Base-by-base conservation (phyloP, 2,888 invertebrate species). In the Neoscelio sp. region DNA sequence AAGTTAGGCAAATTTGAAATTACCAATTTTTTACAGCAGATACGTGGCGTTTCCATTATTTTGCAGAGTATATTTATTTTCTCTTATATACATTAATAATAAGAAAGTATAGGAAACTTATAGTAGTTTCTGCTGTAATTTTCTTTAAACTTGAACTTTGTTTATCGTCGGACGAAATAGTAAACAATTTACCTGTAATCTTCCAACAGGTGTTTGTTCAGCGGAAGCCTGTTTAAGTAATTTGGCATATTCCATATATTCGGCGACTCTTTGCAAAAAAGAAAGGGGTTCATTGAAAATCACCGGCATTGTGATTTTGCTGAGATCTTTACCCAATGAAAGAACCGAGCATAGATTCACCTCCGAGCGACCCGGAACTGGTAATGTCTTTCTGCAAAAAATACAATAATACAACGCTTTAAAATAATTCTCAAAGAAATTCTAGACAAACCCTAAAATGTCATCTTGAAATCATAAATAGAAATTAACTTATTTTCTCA, bases 261-360 rank as follows among this genome's bases (percentile, higher is more conserved):
- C 98, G 35, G 97, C 94, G 92, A 98, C 95, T 74, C 98, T 93
- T 92, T 99, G 98, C 35, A 99, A 94, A 91, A 98, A 98, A 85
- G 97, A 97, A 78, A 99, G 92, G 6, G 98, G 98, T 91, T 99
- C 98, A 92, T 98, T 99, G 92, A 98, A 97, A 82, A 96, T 95
- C 82, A 98, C 97, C 78, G 98, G 98, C 97, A 98, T 98, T 30
- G 98, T 96, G 91, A 98, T 97, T 92, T 98, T 98, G 89, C 97
- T 97, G 83, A 98, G 92, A 91, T 98, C 98, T 92, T 96, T 96
- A 87, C 96, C 96, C 85, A 90, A 81, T 13, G 90, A 88, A 52
- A 90, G 71, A 58, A 88, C 87, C 78, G 90, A 88, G 85, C 89
- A 89, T 2, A 90, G 83, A 84, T 90, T 90, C 78, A 90, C 88